Percentiles rank a stretch among this genome's conserved stretches.
Conservation (phyloP, 2,113 vertebrate species). For the Hylia prasina region DNA sequence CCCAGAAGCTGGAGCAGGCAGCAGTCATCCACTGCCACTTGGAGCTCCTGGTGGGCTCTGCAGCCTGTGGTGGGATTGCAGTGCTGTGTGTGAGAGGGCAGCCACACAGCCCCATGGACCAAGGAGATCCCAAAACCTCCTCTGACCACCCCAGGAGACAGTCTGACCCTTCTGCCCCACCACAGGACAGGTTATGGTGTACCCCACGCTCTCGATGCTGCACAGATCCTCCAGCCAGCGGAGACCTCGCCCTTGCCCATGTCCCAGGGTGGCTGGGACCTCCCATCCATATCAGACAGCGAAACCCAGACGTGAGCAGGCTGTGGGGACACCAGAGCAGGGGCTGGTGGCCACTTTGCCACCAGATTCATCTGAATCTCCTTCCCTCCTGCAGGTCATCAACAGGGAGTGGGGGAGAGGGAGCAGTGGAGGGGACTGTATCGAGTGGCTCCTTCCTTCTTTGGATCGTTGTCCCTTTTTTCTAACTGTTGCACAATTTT, state of each 20-base stretch:
- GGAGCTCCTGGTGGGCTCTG: not conserved
- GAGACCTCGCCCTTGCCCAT: rapidly evolving
- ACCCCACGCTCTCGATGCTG: not conserved
- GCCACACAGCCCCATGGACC: not conserved
- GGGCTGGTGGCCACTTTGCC: not conserved
- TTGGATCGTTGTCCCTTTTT: slow-evolving; percentile 51
- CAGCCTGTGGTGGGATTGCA: not conserved
- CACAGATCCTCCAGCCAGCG: not conserved
- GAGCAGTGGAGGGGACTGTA: not conserved
- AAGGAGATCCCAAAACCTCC: not conserved
- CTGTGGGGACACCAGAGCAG: not conserved
- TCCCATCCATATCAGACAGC: not conserved
- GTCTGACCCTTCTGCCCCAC: not conserved
- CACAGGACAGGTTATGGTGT: not conserved
- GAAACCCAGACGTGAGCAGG: not conserved
- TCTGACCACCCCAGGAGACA: not conserved
- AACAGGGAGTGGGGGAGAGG: not conserved
- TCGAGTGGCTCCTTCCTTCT: slow-evolving; percentile 7
- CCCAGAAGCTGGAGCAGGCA: not conserved
- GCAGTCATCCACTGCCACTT: not conserved
- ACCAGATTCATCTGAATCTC: not conserved
- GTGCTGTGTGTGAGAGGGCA: not conserved
- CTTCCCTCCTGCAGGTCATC: not conserved
- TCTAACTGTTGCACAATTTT: slow-evolving; percentile 66
- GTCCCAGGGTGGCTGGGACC: not conserved